A percentile compares a stretch with the other conserved stretches of the same genome.
These are phyloP conservation scores for Chaetogeoica ovagalla DNA, from an alignment of 2,888 invertebrate species.

Conservation along the genomic window DNA sequence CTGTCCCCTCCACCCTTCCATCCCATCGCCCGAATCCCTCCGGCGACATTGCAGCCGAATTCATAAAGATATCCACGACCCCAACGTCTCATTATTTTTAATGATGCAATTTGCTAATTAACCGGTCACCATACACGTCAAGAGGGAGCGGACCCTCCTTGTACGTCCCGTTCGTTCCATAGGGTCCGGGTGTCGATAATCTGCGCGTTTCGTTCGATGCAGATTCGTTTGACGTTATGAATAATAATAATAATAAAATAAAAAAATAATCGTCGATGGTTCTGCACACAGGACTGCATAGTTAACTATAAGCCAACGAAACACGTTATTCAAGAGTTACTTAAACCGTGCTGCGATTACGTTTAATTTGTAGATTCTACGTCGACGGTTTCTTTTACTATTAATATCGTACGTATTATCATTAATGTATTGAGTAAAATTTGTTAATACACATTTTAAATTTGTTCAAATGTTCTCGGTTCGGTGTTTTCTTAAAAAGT, in stretches of 20 bases:
- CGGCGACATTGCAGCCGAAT: constrained; percentile 7
- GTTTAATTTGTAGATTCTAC: no score
- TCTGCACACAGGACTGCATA: neutral
- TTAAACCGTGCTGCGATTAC: neutral
- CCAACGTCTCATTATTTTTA: constrained; percentile 51
- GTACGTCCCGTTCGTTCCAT: constrained; percentile 10
- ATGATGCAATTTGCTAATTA: constrained; percentile 52
- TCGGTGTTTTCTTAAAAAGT: no score
- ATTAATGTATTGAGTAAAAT: no score
- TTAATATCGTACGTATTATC: no score
- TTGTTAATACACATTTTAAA: no score
- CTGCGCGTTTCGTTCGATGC: constrained; percentile 23
- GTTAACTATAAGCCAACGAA: neutral
- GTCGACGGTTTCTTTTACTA: no score
- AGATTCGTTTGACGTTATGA: constrained; percentile 32
- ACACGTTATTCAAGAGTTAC: neutral
- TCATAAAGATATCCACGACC: constrained; percentile 32
- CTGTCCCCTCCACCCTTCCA: no score
- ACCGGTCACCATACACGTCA: constrained; percentile 40
- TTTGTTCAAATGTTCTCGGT: no score
- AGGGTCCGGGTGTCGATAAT: constrained; percentile 47
- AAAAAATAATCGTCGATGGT: neutral
- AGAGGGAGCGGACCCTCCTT: constrained; percentile 46
- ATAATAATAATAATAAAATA: no score
- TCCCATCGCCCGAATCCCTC: no score